phyloP scores from a whole-genome alignment of 2,113 vertebrate genomes.

The Pluvialis apricaria region DNA sequence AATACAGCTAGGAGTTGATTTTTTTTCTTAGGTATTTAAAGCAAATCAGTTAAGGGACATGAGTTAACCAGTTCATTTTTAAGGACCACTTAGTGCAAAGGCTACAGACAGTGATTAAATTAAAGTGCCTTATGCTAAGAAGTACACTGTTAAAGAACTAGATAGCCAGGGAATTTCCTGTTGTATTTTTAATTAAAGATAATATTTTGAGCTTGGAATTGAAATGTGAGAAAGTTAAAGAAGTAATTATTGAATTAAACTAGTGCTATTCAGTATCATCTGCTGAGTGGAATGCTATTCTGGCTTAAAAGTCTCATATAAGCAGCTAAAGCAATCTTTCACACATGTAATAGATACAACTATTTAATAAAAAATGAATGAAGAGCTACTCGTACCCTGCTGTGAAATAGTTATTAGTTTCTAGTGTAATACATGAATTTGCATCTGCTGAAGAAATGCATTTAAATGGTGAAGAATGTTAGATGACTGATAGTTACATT shows the following conservation, averaged over 20 bases:
- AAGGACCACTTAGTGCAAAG: neutral
- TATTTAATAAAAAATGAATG: conserved; percentile 57
- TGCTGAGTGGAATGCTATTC: neutral
- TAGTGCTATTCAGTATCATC: neutral
- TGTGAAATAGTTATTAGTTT: conserved; percentile 31
- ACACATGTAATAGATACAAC: conserved; percentile 47
- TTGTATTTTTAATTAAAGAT: conserved; percentile 29
- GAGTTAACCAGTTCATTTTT: conserved; percentile 11
- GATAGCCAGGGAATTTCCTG: neutral
- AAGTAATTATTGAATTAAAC: conserved; percentile 19
- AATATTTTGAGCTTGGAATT: conserved; percentile 14
- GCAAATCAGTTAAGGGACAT: neutral
- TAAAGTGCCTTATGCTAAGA: neutral
- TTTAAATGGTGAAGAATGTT: neutral
- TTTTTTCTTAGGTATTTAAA: neutral
- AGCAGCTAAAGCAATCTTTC: conserved; percentile 21
- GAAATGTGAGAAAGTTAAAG: neutral
- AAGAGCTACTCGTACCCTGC: conserved; percentile 4
- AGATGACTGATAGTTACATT: neutral
- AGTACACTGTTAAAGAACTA: neutral
- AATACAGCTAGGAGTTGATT: neutral
- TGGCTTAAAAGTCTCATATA: neutral
- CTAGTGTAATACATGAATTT: neutral
- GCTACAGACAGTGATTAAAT: neutral
- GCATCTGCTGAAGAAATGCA: neutral